Conservation (phyloP, 2,113 vertebrate species). For the Labrus mixtus region DNA sequence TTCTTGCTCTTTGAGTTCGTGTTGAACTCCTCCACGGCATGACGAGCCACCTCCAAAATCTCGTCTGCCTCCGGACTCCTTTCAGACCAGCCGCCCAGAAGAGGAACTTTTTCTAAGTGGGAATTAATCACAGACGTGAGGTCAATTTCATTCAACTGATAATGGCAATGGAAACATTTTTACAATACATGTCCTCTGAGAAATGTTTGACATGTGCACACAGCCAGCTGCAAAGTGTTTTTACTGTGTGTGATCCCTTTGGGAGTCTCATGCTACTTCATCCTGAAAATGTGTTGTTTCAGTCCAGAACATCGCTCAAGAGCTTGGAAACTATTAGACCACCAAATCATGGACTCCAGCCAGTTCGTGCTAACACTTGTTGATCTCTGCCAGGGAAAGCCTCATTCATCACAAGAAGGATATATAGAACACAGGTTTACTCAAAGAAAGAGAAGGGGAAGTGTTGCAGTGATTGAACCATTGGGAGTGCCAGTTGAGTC, state of each 20-base stretch:
- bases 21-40: constrained; percentile 60
- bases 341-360: constrained; percentile 6
- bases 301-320: constrained; percentile 10
- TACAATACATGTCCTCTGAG: background rate
- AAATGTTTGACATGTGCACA: no score
- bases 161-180: background rate
- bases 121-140: constrained; percentile 4
- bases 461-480: background rate
- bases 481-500: background rate
- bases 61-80: constrained; percentile 36
- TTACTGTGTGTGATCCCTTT: background rate
- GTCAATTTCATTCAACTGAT: background rate
- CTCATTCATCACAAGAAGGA: background rate
- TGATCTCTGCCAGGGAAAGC: constrained; percentile 8
- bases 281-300: background rate
- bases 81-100: constrained; percentile 63
- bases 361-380: background rate
- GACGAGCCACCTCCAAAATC: constrained; percentile 22
- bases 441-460: background rate
- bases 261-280: background rate
- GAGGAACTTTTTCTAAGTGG: constrained; percentile 13
- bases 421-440: constrained; percentile 1
- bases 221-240: background rate
- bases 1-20: constrained; percentile 35
- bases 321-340: background rate